These are phyloP conservation scores for Cryptops parisi DNA, from an alignment of 2,888 invertebrate genomes.

Conservation along the genomic window DNA sequence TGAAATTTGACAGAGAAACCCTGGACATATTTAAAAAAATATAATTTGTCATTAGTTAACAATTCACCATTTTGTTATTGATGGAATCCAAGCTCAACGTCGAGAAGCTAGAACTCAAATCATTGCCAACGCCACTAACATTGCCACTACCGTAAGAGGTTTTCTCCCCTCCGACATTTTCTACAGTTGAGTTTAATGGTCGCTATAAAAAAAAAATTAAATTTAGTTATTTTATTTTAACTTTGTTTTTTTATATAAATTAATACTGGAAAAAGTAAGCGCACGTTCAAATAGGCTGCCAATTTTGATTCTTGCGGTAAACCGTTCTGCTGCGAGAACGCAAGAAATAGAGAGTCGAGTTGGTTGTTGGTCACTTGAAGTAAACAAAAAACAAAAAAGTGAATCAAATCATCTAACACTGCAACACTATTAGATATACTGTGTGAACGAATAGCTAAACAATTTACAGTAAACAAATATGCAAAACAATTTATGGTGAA, in stretches of 20 bases:
- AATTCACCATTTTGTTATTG: slow-evolving; percentile 4
- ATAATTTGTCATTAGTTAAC: no score
- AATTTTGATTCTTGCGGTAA: slow-evolving; percentile 71
- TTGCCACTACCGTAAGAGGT: neutral
- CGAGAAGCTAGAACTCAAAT: slow-evolving; percentile 6
- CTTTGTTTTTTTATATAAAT: neutral
- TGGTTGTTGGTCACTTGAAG: slow-evolving; percentile 11
- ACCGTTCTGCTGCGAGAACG: slow-evolving; percentile 26
- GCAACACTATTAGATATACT: no score
- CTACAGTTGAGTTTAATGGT: slow-evolving; percentile 1
- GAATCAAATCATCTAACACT: no score
- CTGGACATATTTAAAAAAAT: no score
- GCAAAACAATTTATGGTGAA: no score
- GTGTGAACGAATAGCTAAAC: no score
- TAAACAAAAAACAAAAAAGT: neutral
- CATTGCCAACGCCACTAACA: neutral
- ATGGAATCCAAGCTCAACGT: slow-evolving; percentile 8
- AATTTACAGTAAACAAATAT: no score
- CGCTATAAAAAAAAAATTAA: slow-evolving; percentile 1
- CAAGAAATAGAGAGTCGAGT: slow-evolving; percentile 11
- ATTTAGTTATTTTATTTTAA: neutral
- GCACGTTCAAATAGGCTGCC: slow-evolving; percentile 48
- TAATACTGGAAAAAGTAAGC: no score
- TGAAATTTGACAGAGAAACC: no score
- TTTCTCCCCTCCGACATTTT: neutral